Conservation (phyloP, 64 coral and sea anemone species). For the Dendrophyllia cribrosa region DNA sequence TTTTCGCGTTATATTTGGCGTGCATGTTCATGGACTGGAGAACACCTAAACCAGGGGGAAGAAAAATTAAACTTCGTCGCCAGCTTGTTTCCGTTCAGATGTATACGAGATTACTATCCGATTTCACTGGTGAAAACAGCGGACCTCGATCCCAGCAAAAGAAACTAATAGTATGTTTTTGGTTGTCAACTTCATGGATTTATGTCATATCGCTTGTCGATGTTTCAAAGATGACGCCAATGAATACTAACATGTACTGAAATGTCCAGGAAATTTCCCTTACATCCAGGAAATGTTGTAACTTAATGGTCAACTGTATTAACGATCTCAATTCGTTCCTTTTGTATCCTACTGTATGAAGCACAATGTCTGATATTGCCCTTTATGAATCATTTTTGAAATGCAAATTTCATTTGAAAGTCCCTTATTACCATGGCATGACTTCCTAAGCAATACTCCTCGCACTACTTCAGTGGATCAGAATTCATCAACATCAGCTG, state of each 20-base stretch:
- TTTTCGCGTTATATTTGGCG: slow-evolving; percentile 2
- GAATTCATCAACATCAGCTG: no score
- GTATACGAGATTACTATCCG: slow-evolving; percentile 63
- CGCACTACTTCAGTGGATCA: no score
- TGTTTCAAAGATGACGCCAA: neutral
- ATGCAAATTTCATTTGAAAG: neutral
- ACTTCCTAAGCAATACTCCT: no score
- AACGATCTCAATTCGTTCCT: no score
- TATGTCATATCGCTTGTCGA: slow-evolving; percentile 32
- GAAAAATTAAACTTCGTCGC: neutral
- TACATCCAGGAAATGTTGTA: no score
- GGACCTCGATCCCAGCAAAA: slow-evolving; percentile 35
- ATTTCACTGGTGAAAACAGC: slow-evolving; percentile 48
- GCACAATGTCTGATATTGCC: no score
- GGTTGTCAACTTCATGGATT: slow-evolving; percentile 73
- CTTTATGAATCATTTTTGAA: no score
- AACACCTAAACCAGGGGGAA: neutral
- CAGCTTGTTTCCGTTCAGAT: slow-evolving; percentile 10
- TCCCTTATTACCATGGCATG: no score
- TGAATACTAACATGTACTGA: no score
- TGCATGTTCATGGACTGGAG: slow-evolving; percentile 20
- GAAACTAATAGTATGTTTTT: slow-evolving; percentile 71
- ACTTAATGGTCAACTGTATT: no score
- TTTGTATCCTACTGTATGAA: no score
- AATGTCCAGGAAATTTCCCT: no score